Conservation (phyloP, 1,140 invertebrate species). For the Sitodiplosis mosellana region DNA sequence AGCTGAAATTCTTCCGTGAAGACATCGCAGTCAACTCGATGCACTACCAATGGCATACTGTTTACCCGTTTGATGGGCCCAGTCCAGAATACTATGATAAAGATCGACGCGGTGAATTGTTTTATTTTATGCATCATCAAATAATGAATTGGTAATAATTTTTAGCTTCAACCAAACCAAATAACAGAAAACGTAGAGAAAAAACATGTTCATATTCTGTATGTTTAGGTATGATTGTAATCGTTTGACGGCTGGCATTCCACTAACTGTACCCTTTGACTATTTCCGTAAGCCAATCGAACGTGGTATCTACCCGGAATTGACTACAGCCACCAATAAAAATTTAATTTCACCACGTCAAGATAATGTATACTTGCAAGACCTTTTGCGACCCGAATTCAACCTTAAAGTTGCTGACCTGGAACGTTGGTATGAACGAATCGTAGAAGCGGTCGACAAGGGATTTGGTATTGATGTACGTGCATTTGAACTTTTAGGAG, state of each 20-base stretch:
- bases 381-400: slow-evolving; percentile 40
- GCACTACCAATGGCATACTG: slow-evolving; percentile 39
- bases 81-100: slow-evolving; percentile 28
- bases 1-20: too few relatives aligned
- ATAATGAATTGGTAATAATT: slow-evolving; percentile 29
- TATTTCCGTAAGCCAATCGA: too few relatives aligned
- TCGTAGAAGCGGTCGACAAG: slow-evolving; percentile 46
- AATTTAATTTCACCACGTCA: slow-evolving; percentile 28
- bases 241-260: too few relatives aligned
- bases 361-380: slow-evolving; percentile 34
- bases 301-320: too few relatives aligned
- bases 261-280: too few relatives aligned
- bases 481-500: neutral
- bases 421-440: slow-evolving; percentile 47
- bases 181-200: neutral
- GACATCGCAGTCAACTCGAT: slow-evolving; percentile 41
- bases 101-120: slow-evolving; percentile 38
- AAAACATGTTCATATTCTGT: neutral
- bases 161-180: neutral
- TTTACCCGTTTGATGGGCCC: slow-evolving; percentile 28
- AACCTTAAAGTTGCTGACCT: slow-evolving; percentile 42
- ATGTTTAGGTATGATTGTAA: too few relatives aligned
- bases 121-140: slow-evolving; percentile 36
- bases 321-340: slow-evolving; percentile 42
- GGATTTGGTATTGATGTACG: slow-evolving; percentile 32